A percentile compares a stretch with the other conserved stretches of the same genome.
Conservation (phyloP, 2,113 vertebrate genomes). For the Puma concolor region DNA sequence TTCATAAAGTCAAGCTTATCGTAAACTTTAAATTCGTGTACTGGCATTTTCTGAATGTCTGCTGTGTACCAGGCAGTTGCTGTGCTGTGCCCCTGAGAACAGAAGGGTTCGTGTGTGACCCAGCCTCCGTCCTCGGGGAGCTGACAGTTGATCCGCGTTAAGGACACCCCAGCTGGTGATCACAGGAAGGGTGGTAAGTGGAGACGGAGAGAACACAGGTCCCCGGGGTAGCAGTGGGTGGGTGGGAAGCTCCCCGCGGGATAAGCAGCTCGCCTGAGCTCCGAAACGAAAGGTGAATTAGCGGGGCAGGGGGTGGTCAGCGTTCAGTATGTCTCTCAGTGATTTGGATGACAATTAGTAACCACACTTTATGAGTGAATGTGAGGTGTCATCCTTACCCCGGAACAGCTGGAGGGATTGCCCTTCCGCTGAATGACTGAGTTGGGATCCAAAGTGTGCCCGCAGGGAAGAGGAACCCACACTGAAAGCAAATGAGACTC, state of each 20-base stretch:
- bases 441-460: fast-evolving
- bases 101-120: neutral
- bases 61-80: neutral
- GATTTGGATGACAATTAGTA: neutral
- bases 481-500: neutral
- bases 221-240: neutral
- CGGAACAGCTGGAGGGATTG: neutral
- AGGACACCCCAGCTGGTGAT: neutral
- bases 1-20: neutral
- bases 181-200: neutral
- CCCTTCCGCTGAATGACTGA: neutral
- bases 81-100: neutral
- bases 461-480: neutral
- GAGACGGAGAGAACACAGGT: neutral
- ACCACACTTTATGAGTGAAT: too few relatives aligned
- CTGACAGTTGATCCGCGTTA: neutral
- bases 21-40: neutral
- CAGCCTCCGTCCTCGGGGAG: neutral
- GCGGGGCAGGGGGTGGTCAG: too few relatives aligned
- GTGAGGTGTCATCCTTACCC: neutral
- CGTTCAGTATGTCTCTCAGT: neutral
- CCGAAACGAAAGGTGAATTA: neutral
- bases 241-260: neutral
- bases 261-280: neutral
- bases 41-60: neutral